Conservation (phyloP, 30 jellyfish, hydroid and myxozoan genomes). For the Phacellophora camtschatica region DNA sequence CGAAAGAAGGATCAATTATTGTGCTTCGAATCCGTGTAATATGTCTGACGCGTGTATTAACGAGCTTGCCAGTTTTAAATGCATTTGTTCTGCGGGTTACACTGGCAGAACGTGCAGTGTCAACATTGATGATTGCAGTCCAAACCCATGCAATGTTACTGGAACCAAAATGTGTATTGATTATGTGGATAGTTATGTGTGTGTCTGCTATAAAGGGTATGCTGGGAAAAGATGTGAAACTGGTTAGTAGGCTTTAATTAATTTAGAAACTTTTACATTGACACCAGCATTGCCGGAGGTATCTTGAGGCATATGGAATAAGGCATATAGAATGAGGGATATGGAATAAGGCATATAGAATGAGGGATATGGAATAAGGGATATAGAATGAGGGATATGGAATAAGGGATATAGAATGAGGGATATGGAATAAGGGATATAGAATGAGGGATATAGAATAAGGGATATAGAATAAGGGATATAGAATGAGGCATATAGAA, state of each 20-base stretch:
- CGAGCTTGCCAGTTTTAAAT: constrained; percentile 28
- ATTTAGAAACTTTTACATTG: too few species aligned
- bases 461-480: too few species aligned
- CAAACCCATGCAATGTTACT: constrained; percentile 46
- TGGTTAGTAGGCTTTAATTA: constrained; percentile 4
- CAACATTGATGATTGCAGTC: constrained; percentile 42
- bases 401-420: too few species aligned
- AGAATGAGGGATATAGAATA: too few species aligned
- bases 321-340: too few species aligned
- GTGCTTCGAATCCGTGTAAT: constrained; percentile 45
- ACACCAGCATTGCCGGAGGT: too few species aligned
- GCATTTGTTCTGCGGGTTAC: constrained; percentile 56
- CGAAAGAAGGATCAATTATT: constrained; percentile 35
- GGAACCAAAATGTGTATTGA: constrained; percentile 52
- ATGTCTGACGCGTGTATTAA: constrained; percentile 45
- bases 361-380: too few species aligned
- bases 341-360: too few species aligned
- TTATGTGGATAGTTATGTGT: constrained; percentile 13
- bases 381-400: too few species aligned
- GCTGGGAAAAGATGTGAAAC: constrained; percentile 54
- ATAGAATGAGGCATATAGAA: too few species aligned
- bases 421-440: too few species aligned
- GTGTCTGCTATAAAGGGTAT: constrained; percentile 57
- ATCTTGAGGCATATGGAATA: too few species aligned
- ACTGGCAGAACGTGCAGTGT: constrained; percentile 39